A percentile compares a stretch with the other conserved stretches of the same genome.
phyloP scores from a whole-genome alignment of 2,113 vertebrate species.

The Odocoileus hemionus region DNA sequence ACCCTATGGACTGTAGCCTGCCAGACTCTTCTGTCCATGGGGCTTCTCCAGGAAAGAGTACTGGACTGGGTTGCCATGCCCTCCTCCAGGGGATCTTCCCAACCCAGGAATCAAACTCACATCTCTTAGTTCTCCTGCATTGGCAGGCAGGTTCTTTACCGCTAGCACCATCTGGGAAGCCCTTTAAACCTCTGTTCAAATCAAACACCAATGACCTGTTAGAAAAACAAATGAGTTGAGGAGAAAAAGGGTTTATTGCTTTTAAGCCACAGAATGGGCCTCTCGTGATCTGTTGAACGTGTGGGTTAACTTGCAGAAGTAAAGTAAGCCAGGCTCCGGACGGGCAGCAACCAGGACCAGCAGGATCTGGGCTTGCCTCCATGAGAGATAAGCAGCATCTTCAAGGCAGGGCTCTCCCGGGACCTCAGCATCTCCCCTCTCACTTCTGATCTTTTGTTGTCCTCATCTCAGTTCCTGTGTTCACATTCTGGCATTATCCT shows the following conservation, averaged over 20 bases:
- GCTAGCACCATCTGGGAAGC: neutral
- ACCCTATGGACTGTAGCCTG: neutral
- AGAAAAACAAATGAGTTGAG: neutral
- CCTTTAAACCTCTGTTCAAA: neutral
- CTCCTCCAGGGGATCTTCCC: neutral
- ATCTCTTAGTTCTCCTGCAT: neutral
- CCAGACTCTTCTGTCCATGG: neutral
- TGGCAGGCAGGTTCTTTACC: neutral
- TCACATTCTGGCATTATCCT: neutral
- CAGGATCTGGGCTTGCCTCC: neutral
- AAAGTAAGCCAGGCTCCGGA: neutral
- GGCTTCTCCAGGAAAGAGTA: neutral
- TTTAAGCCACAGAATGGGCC: neutral
- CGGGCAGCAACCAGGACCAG: neutral
- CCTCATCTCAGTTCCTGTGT: neutral
- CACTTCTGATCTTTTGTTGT: neutral
- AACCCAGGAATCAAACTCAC: rapidly evolving
- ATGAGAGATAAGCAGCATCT: neutral
- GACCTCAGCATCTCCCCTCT: too few relatives aligned
- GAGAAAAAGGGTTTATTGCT: neutral
- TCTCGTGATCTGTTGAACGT: neutral
- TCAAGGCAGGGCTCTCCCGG: too few relatives aligned
- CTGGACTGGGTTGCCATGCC: neutral
- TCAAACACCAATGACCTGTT: neutral
- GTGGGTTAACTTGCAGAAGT: neutral